Evolutionary conservation across 2,113 vertebrate species (phyloP).

Genomic region (Geococcyx californianus): DNA sequence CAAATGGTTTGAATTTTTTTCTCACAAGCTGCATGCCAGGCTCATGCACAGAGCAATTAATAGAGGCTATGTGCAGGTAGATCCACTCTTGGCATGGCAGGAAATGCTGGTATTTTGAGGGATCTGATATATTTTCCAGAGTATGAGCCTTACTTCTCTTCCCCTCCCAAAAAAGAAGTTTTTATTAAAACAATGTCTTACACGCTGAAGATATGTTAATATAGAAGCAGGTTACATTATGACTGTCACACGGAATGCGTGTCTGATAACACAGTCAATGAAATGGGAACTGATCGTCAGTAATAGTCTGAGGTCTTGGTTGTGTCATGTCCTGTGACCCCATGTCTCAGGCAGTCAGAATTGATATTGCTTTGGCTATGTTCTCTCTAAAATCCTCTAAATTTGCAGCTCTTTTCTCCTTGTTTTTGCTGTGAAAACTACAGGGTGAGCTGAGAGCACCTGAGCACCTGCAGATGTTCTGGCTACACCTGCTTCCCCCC

Average conservation of each 20-base stretch:
- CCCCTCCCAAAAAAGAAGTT: not conserved
- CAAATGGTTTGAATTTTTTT: not conserved
- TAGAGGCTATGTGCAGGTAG: not conserved
- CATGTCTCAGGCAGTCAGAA: not conserved
- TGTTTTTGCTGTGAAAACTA: not conserved
- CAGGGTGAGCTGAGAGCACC: not conserved
- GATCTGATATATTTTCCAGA: not conserved
- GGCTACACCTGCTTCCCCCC: not conserved
- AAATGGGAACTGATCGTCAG: not conserved
- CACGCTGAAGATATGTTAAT: not conserved
- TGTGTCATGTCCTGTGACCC: not conserved
- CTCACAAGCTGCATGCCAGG: not conserved
- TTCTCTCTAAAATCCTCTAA: not conserved
- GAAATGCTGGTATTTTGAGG: not conserved
- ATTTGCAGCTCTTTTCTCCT: not conserved
- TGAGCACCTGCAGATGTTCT: not conserved
- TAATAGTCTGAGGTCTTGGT: not conserved
- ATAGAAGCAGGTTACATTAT: not conserved
- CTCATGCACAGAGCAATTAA: not conserved
- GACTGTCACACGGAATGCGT: not conserved
- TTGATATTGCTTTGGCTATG: not conserved
- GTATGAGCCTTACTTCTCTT: not conserved
- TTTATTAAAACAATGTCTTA: not conserved
- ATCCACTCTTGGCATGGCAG: not conserved
- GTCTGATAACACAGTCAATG: not conserved